Evolutionary conservation across 2,113 vertebrate species (phyloP).

Genomic region (Mormyrus lacerda): DNA sequence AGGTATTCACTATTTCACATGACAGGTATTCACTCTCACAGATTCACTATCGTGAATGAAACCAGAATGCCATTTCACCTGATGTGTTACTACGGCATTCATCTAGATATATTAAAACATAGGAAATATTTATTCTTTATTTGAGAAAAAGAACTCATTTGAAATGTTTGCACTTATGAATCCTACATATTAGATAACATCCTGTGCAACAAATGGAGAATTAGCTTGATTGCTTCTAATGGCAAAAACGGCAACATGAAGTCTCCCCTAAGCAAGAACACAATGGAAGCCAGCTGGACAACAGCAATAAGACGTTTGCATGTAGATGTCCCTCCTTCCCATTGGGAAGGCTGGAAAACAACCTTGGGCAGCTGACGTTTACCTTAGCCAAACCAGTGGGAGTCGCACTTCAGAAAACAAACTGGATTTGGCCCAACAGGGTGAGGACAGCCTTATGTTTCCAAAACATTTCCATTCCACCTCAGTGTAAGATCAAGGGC

Average conservation of each 20-base stretch:
- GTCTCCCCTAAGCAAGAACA: background rate
- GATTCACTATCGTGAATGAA: too few relatives aligned
- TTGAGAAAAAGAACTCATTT: background rate
- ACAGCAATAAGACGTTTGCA: background rate
- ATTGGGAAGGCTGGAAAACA: background rate
- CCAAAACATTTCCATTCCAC: slow-evolving; percentile 39
- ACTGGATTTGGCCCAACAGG: slow-evolving; percentile 1
- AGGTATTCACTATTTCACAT: background rate
- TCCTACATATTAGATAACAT: background rate
- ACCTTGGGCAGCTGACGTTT: background rate
- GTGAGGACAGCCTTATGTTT: slow-evolving; percentile 34
- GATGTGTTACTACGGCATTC: background rate
- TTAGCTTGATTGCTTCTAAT: background rate
- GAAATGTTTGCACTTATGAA: background rate
- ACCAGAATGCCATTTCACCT: background rate
- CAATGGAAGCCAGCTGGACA: background rate
- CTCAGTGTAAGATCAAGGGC: slow-evolving; percentile 30
- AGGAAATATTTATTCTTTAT: background rate
- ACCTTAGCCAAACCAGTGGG: background rate
- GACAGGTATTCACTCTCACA: background rate
- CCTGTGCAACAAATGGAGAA: background rate
- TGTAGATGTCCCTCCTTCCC: background rate
- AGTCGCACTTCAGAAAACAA: slow-evolving; percentile 10
- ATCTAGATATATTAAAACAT: background rate
- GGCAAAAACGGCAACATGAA: background rate